Base-by-base conservation (phyloP, 2,113 vertebrate genomes). In the Grammomys surdaster region DNA sequence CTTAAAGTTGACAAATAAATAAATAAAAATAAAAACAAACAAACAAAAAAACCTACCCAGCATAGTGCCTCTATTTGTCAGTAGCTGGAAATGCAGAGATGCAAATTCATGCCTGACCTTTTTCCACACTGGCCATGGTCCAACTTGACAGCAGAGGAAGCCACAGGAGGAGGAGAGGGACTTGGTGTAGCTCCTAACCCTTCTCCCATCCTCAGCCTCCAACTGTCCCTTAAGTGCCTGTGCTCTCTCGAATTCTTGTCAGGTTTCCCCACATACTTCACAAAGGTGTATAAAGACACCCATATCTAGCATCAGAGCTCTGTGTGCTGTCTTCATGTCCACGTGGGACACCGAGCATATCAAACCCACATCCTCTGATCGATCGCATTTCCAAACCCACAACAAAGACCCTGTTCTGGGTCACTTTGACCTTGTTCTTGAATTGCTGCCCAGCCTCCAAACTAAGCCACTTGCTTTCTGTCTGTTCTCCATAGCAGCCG, bases 111-210 rank as follows among this genome's bases (percentile, higher is more conserved):
- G 48, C 54, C 51, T 26, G 26, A 88, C 46, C 43, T n/a, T 81
- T 20, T 69, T 88, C 69, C 36, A 73, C 19, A 81, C 40, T 88
- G 46, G 67, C 81, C 81, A 69, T 48, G 69, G 81, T 20, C 54
- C 51, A 51, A 81, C 65, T 24, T 81, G 78, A 80, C 36, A 60
- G 56, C 12, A 19, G 58, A 51, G 12, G 17, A 93, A 54, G 76
- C 24, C 72, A 54, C 48, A 65, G 46, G 73, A 82, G 77, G 46
- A 72, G 72, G 43, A 20, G 77, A 4, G 24, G 51, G 33, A 16
- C 75, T 19, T 5, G 12, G n/a, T 5, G 2, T 54, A 0, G 0
- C 36, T 48, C 24, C 4, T 58, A 16, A 56, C 56, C 48, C 17
- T 9, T 40, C 69, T 85, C 40, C 40, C 20, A 2, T 43, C 60